Percentiles rank a stretch among this genome's conserved stretches.
Evolutionary conservation across 2,797 vertebrate genomes (phyloP).

Genomic region (Typhlichthys eigenmanni): DNA sequence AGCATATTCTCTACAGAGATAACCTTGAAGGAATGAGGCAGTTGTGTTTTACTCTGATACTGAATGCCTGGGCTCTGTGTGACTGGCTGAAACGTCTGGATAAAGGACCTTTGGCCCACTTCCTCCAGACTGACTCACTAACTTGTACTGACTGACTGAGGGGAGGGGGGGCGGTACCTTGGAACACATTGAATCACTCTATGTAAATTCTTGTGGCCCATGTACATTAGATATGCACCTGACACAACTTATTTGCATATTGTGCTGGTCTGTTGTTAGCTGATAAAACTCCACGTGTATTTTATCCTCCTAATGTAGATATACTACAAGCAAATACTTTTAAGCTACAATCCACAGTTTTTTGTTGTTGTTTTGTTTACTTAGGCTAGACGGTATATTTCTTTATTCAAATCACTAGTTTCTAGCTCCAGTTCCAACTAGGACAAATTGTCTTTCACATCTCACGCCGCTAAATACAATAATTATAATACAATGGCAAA

Average conservation of each 20-base stretch:
- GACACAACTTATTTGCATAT: no score
- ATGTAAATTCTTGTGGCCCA: no score
- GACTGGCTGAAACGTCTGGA: slow-evolving; percentile 40
- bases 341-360: no score
- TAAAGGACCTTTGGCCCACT: slow-evolving; percentile 54
- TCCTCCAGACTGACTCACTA: slow-evolving; percentile 45
- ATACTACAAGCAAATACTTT: neutral
- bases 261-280: no score
- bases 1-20: slow-evolving; percentile 70
- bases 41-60: slow-evolving; percentile 57
- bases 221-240: no score
- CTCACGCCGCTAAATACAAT: no score
- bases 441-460: no score
- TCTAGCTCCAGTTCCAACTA: no score
- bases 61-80: slow-evolving; percentile 52
- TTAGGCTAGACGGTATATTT: neutral
- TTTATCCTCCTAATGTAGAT: neutral
- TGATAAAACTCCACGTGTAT: no score
- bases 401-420: neutral
- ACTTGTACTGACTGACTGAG: slow-evolving; percentile 28
- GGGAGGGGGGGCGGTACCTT: slow-evolving; percentile 2
- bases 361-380: neutral
- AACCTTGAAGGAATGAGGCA: slow-evolving; percentile 69
- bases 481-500: no score
- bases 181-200: no score